Evolutionary conservation across 1,140 invertebrate genomes (phyloP), one percentile per base, ranked within the genome.

Genomic region (Theocolax elegans): DNA sequence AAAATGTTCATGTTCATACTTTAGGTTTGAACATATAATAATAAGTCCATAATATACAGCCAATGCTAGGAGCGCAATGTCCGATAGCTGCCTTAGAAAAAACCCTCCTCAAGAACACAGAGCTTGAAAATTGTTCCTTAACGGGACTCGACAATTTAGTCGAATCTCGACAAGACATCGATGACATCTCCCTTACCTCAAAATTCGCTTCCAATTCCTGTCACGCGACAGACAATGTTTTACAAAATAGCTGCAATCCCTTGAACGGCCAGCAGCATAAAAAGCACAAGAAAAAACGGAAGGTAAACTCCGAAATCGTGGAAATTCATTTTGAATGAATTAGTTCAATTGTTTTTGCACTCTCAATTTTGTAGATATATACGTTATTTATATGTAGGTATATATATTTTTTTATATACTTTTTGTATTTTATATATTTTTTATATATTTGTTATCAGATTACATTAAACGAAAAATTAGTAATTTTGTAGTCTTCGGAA

Each of bases 271-370:
- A 81, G 72, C 81, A 81, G 76, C 75, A 79, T 74, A 82, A 82
- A 82, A 82, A 82, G 75, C 73, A 78, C 80, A 83, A 83, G 81
- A 83, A 82, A 83, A 83, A 80, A 71, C 80, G 77, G 80, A 83
- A 83, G 81, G 81, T 83, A 83, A 83, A 81, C 67, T 71, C 62
- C 56, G 66, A 76, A 49, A 71, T 68, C 73, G 53, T 75, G 73
- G 44, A 77, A 65, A 66, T 74, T 73, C 71, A 48, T 67, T n/a
- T 79, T 76, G 60, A 62, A 63, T 69, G 58, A 46, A n/a, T 21
- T 60, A 42, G 46, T 60, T 17, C 13, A 59, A 59, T 49, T 59
- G 44, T 58, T 59, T 8, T 21, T 64, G 48, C 48, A 51, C 62
- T 64, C 12, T 35, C n/a, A n/a, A n/a, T n/a, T n/a, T n/a, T n/a